Conservation (phyloP, 2,797 vertebrate species). For the Ptychadena robeensis region DNA sequence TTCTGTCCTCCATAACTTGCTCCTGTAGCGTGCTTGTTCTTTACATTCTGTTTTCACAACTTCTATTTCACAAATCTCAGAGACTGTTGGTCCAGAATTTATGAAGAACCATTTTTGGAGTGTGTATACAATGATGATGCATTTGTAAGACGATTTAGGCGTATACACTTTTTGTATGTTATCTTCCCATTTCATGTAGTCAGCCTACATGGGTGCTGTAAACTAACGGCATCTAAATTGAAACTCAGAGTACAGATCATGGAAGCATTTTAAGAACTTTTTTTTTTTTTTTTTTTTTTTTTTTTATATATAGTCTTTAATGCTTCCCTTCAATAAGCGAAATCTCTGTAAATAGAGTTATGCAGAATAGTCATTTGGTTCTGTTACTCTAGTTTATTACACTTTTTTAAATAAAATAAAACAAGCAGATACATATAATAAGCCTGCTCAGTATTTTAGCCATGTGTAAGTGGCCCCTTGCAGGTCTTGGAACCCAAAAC, state of each 20-base stretch:
- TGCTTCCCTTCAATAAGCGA: not conserved
- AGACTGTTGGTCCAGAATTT: not conserved
- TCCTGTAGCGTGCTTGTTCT: slow-evolving; percentile 2
- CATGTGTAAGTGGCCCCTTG: not conserved
- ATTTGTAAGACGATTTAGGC: slow-evolving; percentile 25
- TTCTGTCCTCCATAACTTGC: not conserved
- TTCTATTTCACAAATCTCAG: slow-evolving; percentile 8
- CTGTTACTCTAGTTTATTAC: not conserved
- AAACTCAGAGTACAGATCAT: not conserved
- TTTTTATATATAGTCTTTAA: not conserved
- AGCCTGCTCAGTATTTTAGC: not conserved
- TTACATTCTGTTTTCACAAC: slow-evolving; percentile 11
- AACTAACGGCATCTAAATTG: not conserved
- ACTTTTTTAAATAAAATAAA: too few relatives aligned
- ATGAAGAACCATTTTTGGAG: slow-evolving; percentile 6
- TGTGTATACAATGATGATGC: slow-evolving; percentile 5
- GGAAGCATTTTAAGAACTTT: not conserved
- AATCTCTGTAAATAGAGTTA: not conserved
- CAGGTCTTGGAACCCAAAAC: not conserved
- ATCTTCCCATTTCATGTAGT: not conserved
- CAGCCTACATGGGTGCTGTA: not conserved
- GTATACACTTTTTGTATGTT: not conserved
- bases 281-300: too few relatives aligned
- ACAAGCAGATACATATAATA: not conserved
- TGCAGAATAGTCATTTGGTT: slow-evolving; percentile 6